Percentiles rank a stretch among this genome's conserved stretches.
These are phyloP conservation scores for Corythucha ciliata DNA, from an alignment of 2,888 invertebrate species.

Conservation along the genomic window DNA sequence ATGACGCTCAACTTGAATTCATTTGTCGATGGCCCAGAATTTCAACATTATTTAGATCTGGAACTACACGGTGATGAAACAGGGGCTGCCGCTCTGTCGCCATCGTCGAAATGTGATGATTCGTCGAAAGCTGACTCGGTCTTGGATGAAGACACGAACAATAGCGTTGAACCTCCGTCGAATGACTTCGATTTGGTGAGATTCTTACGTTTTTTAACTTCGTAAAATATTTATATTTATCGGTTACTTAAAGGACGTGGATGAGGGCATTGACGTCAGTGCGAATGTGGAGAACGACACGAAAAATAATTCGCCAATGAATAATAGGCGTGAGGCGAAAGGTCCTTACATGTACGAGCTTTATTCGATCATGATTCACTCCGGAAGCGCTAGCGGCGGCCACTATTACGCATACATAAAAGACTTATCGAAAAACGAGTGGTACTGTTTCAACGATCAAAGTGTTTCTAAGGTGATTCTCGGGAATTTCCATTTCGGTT, in stretches of 20 bases:
- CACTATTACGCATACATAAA: constrained; percentile 89
- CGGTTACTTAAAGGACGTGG: constrained; percentile 33
- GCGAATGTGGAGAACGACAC: constrained; percentile 48
- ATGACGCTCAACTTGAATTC: constrained; percentile 68
- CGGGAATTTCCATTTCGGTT: not conserved
- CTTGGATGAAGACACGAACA: constrained; percentile 51
- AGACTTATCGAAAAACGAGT: constrained; percentile 61
- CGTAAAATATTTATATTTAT: not conserved
- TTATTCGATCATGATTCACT: constrained; percentile 86
- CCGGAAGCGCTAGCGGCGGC: constrained; percentile 80
- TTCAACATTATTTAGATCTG: too few species aligned
- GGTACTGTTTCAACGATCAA: constrained; percentile 86
- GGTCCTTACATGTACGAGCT: constrained; percentile 75
- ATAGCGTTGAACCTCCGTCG: constrained; percentile 16
- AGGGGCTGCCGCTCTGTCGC: constrained; percentile 43
- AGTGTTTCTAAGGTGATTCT: constrained; percentile 56
- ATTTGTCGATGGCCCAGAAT: too few species aligned
- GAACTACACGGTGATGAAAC: constrained; percentile 31
- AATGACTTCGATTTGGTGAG: constrained; percentile 24
- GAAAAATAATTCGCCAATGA: constrained; percentile 40
- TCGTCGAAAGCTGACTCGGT: constrained; percentile 60
- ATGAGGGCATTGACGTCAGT: constrained; percentile 52
- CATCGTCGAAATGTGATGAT: constrained; percentile 51
- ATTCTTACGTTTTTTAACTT: not conserved
- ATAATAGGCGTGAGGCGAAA: constrained; percentile 25